These are phyloP conservation scores for Lordiphosa stackelbergi DNA, from an alignment of 1,140 invertebrate genomes.

Conservation along the genomic window DNA sequence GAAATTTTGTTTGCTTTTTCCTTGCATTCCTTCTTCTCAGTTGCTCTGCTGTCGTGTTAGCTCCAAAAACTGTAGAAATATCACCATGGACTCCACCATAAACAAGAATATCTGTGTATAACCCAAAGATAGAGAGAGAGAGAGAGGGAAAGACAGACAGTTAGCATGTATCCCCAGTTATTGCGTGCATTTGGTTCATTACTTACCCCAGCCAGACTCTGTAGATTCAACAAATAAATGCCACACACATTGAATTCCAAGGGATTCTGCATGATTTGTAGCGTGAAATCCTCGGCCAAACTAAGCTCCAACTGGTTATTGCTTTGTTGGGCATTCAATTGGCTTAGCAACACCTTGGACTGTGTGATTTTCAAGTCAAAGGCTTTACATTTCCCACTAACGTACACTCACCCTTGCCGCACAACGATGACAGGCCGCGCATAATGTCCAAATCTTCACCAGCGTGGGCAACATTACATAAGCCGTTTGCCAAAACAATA, in stretches of 20 bases:
- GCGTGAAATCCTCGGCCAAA: constrained; percentile 39
- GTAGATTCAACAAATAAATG: constrained; percentile 54
- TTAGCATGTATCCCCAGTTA: too few species aligned
- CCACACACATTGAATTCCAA: constrained; percentile 48
- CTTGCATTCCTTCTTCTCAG: constrained; percentile 3
- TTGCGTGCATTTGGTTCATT: neutral
- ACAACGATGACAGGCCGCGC: constrained; percentile 36
- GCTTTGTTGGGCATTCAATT: constrained; percentile 15
- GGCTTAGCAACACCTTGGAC: constrained; percentile 16
- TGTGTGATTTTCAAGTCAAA: neutral
- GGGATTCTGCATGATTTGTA: constrained; percentile 61
- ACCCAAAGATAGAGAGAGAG: neutral
- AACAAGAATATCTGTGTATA: constrained; percentile 53
- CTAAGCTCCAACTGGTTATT: constrained; percentile 2
- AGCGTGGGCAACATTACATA: constrained; percentile 39
- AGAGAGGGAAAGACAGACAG: too few species aligned
- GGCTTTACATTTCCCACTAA: neutral
- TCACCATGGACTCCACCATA: constrained; percentile 51
- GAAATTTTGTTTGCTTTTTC: constrained; percentile 15
- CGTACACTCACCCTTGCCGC: constrained; percentile 23
- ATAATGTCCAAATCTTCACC: constrained; percentile 47
- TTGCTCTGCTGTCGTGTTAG: constrained; percentile 19
- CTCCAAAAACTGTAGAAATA: constrained; percentile 54
- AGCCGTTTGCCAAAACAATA: constrained; percentile 21
- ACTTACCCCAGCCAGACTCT: constrained; percentile 39